phyloP scores from a whole-genome alignment of 2,888 invertebrate genomes.

The Diplolepis rosae region DNA sequence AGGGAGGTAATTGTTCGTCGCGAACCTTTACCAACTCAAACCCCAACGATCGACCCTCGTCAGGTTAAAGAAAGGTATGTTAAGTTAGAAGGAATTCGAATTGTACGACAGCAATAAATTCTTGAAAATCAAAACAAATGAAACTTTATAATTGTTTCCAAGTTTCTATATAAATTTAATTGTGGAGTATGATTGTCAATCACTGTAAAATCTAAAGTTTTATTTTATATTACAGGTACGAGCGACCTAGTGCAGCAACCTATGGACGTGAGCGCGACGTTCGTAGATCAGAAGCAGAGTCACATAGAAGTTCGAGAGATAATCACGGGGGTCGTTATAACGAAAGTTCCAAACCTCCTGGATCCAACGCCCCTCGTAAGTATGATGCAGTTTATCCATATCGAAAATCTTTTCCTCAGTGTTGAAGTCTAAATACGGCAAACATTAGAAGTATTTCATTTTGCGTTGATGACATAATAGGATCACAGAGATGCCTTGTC shows the following conservation, averaged over 20 bases:
- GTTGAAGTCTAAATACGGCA: background rate
- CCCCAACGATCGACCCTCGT: slow-evolving; percentile 68
- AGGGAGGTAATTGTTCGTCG: slow-evolving; percentile 69
- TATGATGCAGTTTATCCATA: slow-evolving; percentile 43
- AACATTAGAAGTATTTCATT: background rate
- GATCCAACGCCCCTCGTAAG: slow-evolving; percentile 70
- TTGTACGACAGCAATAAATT: no score
- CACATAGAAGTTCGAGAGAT: slow-evolving; percentile 69
- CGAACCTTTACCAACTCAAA: slow-evolving; percentile 61
- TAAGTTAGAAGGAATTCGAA: no score
- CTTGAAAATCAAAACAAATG: slow-evolving; percentile 16
- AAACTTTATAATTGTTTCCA: slow-evolving; percentile 5
- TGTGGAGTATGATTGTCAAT: no score
- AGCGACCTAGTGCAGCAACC: slow-evolving; percentile 58
- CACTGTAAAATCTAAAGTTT: no score
- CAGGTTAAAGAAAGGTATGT: slow-evolving; percentile 70
- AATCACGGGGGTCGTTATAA: slow-evolving; percentile 66
- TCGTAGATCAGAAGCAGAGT: slow-evolving; percentile 67
- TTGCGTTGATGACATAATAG: background rate
- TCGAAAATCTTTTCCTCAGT: slow-evolving; percentile 21
- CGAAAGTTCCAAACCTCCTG: slow-evolving; percentile 68
- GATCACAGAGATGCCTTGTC: slow-evolving; percentile 18
- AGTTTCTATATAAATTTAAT: background rate
- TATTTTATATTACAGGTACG: slow-evolving; percentile 59
- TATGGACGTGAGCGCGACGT: slow-evolving; percentile 70